phyloP scores from a whole-genome alignment of 2,113 vertebrate genomes.

The Rafetus swinhoei region DNA sequence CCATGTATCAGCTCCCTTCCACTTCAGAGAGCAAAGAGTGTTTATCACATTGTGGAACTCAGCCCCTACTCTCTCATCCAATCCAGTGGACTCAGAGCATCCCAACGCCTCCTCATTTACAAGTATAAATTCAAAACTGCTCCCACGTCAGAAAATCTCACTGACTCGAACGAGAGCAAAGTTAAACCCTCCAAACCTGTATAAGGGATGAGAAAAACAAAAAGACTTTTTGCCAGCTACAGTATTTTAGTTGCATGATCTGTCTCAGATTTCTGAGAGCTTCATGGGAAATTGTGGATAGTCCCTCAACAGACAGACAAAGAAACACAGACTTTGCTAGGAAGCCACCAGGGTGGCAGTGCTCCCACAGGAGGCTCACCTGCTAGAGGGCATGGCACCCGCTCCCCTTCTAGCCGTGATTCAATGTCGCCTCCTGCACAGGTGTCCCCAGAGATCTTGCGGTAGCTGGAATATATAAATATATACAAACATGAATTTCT shows the following conservation, averaged over 20 bases:
- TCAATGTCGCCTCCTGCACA: slow-evolving; percentile 94
- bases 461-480: slow-evolving; percentile 83
- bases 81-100: not conserved
- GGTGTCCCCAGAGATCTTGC: slow-evolving; percentile 95
- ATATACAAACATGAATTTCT: not conserved
- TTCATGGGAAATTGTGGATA: not conserved
- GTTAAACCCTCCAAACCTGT: fast-evolving
- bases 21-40: not conserved
- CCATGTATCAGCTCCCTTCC: not conserved
- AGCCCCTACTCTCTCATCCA: not conserved
- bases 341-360: not conserved
- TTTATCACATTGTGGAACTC: not conserved
- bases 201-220: not conserved
- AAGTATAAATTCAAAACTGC: not conserved
- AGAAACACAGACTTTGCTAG: not conserved
- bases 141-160: not conserved
- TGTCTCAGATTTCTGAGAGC: not conserved
- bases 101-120: not conserved
- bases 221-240: not conserved
- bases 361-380: slow-evolving; percentile 78
- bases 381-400: slow-evolving; percentile 93
- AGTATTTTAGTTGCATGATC: not conserved
- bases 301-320: not conserved
- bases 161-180: not conserved
- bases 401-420: slow-evolving; percentile 90